Base-by-base conservation (phyloP, 2,113 vertebrate genomes). In the Etheostoma spectabile region DNA sequence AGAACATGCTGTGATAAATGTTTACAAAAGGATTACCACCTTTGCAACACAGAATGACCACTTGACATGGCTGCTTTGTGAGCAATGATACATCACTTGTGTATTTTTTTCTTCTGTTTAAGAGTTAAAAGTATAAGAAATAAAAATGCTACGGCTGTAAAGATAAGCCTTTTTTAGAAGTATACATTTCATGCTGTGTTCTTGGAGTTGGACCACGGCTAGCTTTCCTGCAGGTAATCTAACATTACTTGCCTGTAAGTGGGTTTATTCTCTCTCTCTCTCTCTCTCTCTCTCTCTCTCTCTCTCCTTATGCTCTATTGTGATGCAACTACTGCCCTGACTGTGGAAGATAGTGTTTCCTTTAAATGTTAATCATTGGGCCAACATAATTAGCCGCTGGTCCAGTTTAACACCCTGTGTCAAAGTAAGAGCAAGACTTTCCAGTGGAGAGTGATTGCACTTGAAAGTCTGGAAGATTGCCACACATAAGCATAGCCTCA, bases 381-480 rank as follows among this genome's bases (percentile, higher is more conserved):
- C 76, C 71, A 84, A 51, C 75, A 82, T 86, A 92, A 93, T 94
- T 93, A 92, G 91, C 84, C 75, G 65, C 78, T 80, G 90, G 86
- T 88, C 86, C 88, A 71, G 86, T 63, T 82, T 85, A 91, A 89
- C 89, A 79, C 68, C 53, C 85, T 69, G 38, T 90, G 82, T 91
- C 84, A 90, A 88, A 92, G 89, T 84, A 90, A 91, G 85, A 89
- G 88, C 74, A 84, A 82, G 85, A 90, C 90, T 84, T 92, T 91
- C 69, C 71, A 79, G 62, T 65, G 64, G 83, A 88, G 72, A 87
- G 83, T 79, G 86, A 90, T 90, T 92, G 83, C 88, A 91, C 90
- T 94, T 91, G 90, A 93, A 93, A 92, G 88, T 93, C 77, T 78
- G 60, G 64, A 56, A 92, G 91, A 93, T 93, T 92, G 91, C 79